Conservation (phyloP, 1,140 invertebrate species). For the Panagrolaimus sp. region DNA sequence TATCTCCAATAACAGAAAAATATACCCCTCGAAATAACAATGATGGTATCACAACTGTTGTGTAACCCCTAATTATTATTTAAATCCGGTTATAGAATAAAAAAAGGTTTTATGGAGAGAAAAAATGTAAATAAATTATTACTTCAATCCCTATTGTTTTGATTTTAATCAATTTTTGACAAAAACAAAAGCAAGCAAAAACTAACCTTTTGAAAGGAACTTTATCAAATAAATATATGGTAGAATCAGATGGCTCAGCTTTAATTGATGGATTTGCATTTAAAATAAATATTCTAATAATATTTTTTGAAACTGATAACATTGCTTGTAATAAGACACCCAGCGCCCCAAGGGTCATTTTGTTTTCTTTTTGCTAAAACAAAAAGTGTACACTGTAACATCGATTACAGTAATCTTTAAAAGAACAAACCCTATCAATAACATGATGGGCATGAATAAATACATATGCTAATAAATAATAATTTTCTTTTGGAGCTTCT, state of each 20-base stretch:
- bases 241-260: not conserved
- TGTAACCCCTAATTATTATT: not conserved
- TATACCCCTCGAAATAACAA: not conserved
- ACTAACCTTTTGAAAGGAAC: slow-evolving; percentile 8
- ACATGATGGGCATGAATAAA: slow-evolving; percentile 45
- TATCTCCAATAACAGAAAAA: not conserved
- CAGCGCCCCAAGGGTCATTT: slow-evolving; percentile 45
- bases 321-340: slow-evolving; percentile 50
- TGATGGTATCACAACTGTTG: slow-evolving; percentile 5
- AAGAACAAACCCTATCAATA: slow-evolving; percentile 26
- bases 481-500: slow-evolving; percentile 44
- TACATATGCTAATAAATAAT: slow-evolving; percentile 45
- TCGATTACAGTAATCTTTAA: slow-evolving; percentile 19
- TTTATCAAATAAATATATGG: slow-evolving; percentile 5
- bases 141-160: no score
- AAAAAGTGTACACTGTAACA: slow-evolving; percentile 26
- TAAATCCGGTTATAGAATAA: not conserved
- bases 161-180: no score
- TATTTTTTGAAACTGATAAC: slow-evolving; percentile 18
- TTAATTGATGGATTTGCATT: not conserved
- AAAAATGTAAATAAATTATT: slow-evolving; percentile 16
- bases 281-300: slow-evolving; percentile 10
- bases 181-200: not conserved
- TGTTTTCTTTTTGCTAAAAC: slow-evolving; percentile 47
- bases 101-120: not conserved